Percentiles rank a stretch among this genome's conserved stretches.
These are phyloP conservation scores for Notarius quadriscutis DNA, from an alignment of 2,113 vertebrate species.

Conservation along the genomic window DNA sequence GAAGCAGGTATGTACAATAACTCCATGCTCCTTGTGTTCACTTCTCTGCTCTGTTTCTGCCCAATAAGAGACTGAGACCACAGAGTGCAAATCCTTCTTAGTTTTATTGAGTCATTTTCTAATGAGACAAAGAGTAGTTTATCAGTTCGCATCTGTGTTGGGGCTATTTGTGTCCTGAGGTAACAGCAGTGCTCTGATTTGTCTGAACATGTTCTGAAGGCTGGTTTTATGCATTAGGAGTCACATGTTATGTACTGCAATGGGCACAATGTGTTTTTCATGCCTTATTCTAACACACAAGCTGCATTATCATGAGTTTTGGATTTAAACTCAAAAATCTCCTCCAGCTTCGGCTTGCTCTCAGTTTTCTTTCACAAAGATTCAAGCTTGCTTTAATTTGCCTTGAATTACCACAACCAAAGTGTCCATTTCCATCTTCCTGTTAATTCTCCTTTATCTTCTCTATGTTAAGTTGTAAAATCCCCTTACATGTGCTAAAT, in stretches of 20 bases:
- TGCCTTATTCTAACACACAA: not conserved
- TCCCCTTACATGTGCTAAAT: not conserved
- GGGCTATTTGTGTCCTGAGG: slow-evolving; percentile 3
- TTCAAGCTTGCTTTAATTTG: not conserved
- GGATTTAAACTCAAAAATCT: not conserved
- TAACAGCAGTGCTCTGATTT: slow-evolving; percentile 26
- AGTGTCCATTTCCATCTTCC: not conserved
- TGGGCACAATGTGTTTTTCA: not conserved
- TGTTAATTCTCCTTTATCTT: not conserved
- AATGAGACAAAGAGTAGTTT: slow-evolving; percentile 41
- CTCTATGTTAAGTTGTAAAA: not conserved
- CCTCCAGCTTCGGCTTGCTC: not conserved
- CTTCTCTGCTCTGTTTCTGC: slow-evolving; percentile 15
- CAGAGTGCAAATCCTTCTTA: slow-evolving; percentile 1
- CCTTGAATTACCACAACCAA: not conserved
- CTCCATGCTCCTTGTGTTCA: slow-evolving; percentile 1
- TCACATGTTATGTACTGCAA: not conserved
- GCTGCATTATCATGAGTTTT: not conserved
- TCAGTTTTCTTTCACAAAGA: not conserved
- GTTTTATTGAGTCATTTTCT: slow-evolving; percentile 25
- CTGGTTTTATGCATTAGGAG: not conserved
- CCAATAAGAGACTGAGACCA: slow-evolving; percentile 17
- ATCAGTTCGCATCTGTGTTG: slow-evolving; percentile 27
- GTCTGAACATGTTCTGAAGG: slow-evolving; percentile 16
- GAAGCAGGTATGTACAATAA: slow-evolving; percentile 65